These are phyloP conservation scores for Zoanthus gigantus DNA, from an alignment of 92 coral and sea anemone genomes.

Conservation along the genomic window DNA sequence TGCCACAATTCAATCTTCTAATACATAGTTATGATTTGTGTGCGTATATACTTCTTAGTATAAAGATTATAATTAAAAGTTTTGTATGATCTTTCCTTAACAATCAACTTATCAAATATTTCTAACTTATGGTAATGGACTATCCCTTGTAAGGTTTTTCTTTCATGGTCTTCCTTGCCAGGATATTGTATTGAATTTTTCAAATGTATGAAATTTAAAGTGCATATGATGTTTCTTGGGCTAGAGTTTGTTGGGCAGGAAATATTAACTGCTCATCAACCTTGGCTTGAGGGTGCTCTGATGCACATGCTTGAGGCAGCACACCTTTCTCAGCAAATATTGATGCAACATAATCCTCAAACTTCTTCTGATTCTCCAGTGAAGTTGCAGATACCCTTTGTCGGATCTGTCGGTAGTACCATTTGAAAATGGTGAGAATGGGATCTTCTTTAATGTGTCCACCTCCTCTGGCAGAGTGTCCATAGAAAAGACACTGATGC, in stretches of 20 bases:
- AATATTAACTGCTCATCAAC: constrained; percentile 3
- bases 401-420: constrained; percentile 31
- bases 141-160: too few species aligned
- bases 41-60: background rate
- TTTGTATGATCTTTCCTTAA: background rate
- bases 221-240: background rate
- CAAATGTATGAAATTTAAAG: too few species aligned
- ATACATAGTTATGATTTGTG: background rate
- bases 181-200: too few species aligned
- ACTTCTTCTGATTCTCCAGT: constrained; percentile 7
- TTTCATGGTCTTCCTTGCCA: too few species aligned
- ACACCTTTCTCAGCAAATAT: constrained; percentile 2
- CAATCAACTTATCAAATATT: background rate
- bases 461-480: constrained; percentile 43
- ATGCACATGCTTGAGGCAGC: background rate
- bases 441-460: constrained; percentile 44
- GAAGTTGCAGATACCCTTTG: constrained; percentile 1
- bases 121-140: background rate
- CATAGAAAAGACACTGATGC: constrained; percentile 48
- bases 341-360: constrained; percentile 18
- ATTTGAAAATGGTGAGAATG: constrained; percentile 40
- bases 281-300: constrained; percentile 5
- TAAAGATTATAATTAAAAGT: background rate
- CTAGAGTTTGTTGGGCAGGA: background rate
- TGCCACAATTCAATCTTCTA: background rate